A percentile compares a stretch with the other conserved stretches of the same genome.
Evolutionary conservation across 1,140 invertebrate genomes (phyloP).

Genomic region (Anadara kagoshimensis): DNA sequence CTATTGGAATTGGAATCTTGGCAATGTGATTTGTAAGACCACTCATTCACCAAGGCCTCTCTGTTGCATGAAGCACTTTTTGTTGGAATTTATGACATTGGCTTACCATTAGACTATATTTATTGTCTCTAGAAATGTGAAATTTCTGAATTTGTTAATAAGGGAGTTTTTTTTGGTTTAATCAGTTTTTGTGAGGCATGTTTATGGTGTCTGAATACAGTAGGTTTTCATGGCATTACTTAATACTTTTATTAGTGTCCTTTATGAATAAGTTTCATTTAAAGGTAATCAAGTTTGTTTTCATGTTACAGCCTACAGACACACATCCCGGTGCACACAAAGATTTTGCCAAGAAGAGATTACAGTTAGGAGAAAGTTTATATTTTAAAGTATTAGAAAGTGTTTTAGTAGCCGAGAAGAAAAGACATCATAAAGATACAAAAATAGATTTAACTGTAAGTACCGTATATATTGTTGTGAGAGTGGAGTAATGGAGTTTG

Average conservation of each 20-base stretch:
- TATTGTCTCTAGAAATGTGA: too few species aligned
- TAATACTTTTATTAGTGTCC: background rate
- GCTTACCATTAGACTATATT: too few species aligned
- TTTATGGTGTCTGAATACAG: background rate
- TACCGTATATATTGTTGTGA: too few species aligned
- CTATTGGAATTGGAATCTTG: too few species aligned
- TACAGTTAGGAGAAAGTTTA: conserved; percentile 85
- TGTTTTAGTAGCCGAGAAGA: conserved; percentile 86
- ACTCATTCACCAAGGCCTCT: too few species aligned
- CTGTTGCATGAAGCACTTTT: too few species aligned
- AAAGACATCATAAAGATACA: conserved; percentile 17
- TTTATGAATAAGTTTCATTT: background rate
- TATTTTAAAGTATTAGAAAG: conserved; percentile 93
- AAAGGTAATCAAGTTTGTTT: background rate
- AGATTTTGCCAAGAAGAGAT: conserved; percentile 83
- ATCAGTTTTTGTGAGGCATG: background rate
- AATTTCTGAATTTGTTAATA: too few species aligned
- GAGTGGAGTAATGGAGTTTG: background rate
- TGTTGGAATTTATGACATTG: too few species aligned
- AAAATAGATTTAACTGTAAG: too few species aligned
- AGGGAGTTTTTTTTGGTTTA: too few species aligned
- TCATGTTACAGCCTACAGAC: conserved; percentile 64
- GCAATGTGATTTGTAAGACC: too few species aligned
- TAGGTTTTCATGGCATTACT: background rate
- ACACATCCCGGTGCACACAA: conserved; percentile 75